A percentile compares a stretch with the other conserved stretches of the same genome.
These are phyloP conservation scores for Pteruthius melanotis DNA, from an alignment of 2,113 vertebrate genomes.

Conservation along the genomic window DNA sequence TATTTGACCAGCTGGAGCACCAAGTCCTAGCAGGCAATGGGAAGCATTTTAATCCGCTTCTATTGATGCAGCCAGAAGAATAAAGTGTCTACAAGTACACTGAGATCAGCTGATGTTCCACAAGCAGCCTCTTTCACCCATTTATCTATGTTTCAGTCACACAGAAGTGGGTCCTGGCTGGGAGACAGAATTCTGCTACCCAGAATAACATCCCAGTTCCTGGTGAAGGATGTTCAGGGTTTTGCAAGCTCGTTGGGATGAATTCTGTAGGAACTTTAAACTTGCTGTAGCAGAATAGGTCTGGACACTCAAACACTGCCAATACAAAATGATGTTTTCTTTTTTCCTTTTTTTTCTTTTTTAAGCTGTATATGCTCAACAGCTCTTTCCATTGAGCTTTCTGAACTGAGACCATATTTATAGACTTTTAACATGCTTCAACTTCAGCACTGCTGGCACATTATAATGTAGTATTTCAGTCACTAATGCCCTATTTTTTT, in stretches of 20 bases:
- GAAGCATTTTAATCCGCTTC: conserved; percentile 39
- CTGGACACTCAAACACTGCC: neutral
- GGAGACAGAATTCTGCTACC: neutral
- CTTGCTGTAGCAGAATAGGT: neutral
- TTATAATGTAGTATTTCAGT: neutral
- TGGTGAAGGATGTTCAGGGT: neutral
- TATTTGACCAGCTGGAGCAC: neutral
- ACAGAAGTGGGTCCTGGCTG: neutral
- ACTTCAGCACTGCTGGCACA: neutral
- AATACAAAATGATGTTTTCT: neutral
- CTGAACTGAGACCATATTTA: neutral
- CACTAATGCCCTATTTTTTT: neutral
- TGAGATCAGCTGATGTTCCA: neutral
- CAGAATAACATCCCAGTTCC: neutral
- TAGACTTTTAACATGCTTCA: neutral
- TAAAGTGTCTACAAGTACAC: neutral
- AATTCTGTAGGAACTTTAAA: neutral
- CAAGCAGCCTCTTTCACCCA: neutral
- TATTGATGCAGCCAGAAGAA: neutral
- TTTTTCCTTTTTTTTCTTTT: neutral
- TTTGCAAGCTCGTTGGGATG: neutral
- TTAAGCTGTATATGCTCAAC: neutral
- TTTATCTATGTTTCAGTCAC: neutral
- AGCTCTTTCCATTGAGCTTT: neutral
- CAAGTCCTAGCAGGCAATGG: neutral